Percentiles rank a stretch among this genome's conserved stretches.
These are phyloP conservation scores for Heterotis niloticus DNA, from an alignment of 2,113 vertebrate species.

Conservation along the genomic window DNA sequence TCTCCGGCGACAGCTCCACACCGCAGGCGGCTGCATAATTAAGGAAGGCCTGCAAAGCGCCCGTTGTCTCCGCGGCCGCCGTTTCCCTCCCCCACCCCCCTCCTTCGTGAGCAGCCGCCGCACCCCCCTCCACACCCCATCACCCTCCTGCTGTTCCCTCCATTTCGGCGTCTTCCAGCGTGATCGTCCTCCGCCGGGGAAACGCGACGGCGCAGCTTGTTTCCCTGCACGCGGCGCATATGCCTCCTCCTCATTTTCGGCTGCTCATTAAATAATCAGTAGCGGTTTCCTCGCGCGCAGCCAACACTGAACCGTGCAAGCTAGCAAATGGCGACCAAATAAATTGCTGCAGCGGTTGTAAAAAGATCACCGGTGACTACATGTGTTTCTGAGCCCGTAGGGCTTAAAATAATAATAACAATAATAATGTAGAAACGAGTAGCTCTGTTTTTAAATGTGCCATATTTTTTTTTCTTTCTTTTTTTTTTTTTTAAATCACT, in stretches of 20 bases:
- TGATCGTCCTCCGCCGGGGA: not conserved
- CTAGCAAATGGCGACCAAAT: not conserved
- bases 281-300: not conserved
- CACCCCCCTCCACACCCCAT: not conserved
- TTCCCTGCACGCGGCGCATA: not conserved
- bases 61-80: not conserved
- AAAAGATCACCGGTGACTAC: not conserved
- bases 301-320: not conserved
- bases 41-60: not conserved
- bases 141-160: not conserved
- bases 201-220: not conserved
- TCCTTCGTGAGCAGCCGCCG: not conserved
- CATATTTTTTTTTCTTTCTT: no score
- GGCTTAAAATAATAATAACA: not conserved
- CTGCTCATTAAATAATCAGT: not conserved
- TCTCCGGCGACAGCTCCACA: constrained; percentile 9
- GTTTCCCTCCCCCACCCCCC: not conserved
- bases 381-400: not conserved
- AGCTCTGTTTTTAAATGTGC: not conserved
- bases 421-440: not conserved
- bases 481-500: no score
- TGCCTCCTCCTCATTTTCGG: not conserved
- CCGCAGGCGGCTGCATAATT: constrained; percentile 27
- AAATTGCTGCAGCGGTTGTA: not conserved
- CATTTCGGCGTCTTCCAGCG: not conserved